Evolutionary conservation across 2,113 vertebrate species (phyloP).

Genomic region (Equus quagga): DNA sequence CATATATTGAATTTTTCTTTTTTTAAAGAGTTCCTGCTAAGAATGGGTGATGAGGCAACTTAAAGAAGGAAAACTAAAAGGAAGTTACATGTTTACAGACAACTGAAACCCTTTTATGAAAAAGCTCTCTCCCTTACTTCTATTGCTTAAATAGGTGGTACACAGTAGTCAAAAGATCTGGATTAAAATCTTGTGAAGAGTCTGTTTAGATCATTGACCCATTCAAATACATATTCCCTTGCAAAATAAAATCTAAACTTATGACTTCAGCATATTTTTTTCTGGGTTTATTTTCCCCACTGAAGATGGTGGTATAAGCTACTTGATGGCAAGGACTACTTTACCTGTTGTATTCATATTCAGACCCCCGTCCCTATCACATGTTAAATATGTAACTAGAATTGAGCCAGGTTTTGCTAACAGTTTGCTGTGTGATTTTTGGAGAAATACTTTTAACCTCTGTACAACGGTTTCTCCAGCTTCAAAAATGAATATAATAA

Average conservation of each 20-base stretch:
- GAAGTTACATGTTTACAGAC: background rate
- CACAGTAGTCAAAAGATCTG: background rate
- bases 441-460: conserved; percentile 22
- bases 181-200: conserved; percentile 25
- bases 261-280: conserved; percentile 25
- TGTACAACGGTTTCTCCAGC: conserved; percentile 4
- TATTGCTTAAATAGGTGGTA: conserved; percentile 9
- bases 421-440: background rate
- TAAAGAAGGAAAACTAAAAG: conserved; percentile 10
- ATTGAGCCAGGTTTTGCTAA: background rate
- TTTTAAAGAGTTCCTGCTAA: background rate
- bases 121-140: background rate
- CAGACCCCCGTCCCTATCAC: background rate
- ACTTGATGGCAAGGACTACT: background rate
- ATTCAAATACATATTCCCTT: conserved; percentile 34
- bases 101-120: conserved; percentile 19
- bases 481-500: conserved; percentile 35
- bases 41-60: background rate
- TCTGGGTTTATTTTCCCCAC: conserved; percentile 35
- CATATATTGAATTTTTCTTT: background rate
- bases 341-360: conserved; percentile 34
- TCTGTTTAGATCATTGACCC: background rate
- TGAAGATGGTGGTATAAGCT: conserved; percentile 13
- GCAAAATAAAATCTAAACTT: conserved; percentile 50
- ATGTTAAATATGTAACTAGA: background rate